phyloP scores from a whole-genome alignment of 2,888 invertebrate species.

The Dolomedes plantarius region DNA sequence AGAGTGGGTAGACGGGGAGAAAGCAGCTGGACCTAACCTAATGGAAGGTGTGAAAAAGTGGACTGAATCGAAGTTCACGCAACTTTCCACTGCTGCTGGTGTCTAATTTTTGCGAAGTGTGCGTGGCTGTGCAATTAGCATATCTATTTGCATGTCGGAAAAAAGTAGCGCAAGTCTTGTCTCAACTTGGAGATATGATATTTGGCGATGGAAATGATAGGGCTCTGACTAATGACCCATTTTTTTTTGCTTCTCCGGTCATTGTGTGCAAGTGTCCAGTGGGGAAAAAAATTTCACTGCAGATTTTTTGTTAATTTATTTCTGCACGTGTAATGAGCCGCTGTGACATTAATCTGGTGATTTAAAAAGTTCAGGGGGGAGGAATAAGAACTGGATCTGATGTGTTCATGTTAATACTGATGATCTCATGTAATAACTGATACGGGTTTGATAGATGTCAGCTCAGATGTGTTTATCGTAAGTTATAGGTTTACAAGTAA shows the following conservation, averaged over 20 bases:
- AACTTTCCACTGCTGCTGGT: neutral
- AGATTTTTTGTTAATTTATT: neutral
- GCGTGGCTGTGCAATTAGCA: neutral
- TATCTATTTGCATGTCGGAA: constrained; percentile 9
- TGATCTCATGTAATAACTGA: too few species aligned
- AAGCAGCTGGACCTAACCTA: too few species aligned
- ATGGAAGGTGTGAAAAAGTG: too few species aligned
- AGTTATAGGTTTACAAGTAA: too few species aligned
- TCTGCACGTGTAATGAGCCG: neutral
- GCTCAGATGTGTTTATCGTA: too few species aligned
- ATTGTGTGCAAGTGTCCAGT: neutral
- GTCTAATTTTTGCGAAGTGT: neutral
- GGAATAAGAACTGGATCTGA: too few species aligned
- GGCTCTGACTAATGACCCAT: neutral
- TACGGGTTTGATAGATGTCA: too few species aligned
- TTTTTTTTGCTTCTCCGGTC: neutral
- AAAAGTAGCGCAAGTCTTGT: constrained; percentile 1
- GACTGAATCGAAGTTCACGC: neutral
- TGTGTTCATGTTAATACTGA: too few species aligned
- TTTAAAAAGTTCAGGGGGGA: too few species aligned
- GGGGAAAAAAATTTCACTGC: neutral
- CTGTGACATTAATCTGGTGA: neutral
- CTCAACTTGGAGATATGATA: neutral
- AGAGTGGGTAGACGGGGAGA: too few species aligned
- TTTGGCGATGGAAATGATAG: neutral